Percentiles rank a stretch among this genome's conserved stretches.
phyloP scores from a whole-genome alignment of 2,888 invertebrate genomes.

The Xylocampa areola region DNA sequence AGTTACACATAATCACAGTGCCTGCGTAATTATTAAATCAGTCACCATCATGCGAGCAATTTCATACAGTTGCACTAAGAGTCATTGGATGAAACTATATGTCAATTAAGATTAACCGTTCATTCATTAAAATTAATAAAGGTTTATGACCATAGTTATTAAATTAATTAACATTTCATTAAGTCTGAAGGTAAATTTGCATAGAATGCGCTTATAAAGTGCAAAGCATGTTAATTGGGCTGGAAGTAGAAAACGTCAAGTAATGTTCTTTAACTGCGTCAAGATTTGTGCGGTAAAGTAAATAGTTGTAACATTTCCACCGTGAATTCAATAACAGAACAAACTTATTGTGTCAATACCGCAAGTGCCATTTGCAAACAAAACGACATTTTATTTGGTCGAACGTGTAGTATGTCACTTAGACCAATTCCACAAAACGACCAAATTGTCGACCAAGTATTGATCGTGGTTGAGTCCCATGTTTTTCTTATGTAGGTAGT shows the following conservation, averaged over 20 bases:
- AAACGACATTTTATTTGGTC: conserved; percentile 17
- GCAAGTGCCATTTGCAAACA: conserved; percentile 28
- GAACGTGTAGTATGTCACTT: conserved; percentile 7
- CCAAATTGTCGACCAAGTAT: conserved; percentile 23
- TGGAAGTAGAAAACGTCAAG: conserved; percentile 9
- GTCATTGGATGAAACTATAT: too few relatives aligned
- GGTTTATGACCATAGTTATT: neutral
- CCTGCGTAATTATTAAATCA: too few relatives aligned
- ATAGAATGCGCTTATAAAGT: conserved; percentile 5
- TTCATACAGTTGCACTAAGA: neutral
- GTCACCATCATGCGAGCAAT: neutral
- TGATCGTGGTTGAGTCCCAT: conserved; percentile 11
- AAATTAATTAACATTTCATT: conserved; percentile 15
- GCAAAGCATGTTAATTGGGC: conserved; percentile 22
- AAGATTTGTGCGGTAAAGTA: conserved; percentile 34
- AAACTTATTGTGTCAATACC: conserved; percentile 36
- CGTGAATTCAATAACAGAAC: conserved; percentile 32
- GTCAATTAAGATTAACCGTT: conserved; percentile 3
- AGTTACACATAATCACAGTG: too few relatives aligned
- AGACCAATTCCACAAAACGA: conserved; percentile 14
- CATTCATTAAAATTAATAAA: conserved; percentile 9
- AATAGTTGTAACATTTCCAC: conserved; percentile 19
- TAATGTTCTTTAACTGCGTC: conserved; percentile 18
- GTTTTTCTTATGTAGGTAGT: conserved; percentile 28
- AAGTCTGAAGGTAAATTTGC: conserved; percentile 2